Evolutionary conservation across 2,113 vertebrate species (phyloP).

Genomic region (Piaya cayana): DNA sequence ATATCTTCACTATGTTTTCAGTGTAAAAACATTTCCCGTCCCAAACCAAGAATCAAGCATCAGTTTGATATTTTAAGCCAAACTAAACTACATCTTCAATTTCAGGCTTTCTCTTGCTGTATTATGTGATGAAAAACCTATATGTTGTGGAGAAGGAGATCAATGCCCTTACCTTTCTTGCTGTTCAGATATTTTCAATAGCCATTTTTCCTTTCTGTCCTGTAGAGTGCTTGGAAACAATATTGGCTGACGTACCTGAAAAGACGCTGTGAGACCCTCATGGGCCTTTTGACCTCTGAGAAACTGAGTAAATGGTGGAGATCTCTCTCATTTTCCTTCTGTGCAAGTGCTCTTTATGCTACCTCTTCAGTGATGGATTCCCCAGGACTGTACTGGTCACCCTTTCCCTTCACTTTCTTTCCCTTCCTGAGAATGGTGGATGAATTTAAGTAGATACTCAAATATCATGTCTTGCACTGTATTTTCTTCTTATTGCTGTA

Average conservation of each 20-base stretch:
- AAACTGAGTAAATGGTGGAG: background rate
- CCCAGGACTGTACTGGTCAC: background rate
- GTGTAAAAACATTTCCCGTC: fast-evolving
- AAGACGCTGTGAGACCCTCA: background rate
- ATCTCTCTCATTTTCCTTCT: background rate
- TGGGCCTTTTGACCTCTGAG: background rate
- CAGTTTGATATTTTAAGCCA: background rate
- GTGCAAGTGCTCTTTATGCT: background rate
- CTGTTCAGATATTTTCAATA: background rate
- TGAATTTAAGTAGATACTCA: background rate
- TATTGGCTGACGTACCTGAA: background rate
- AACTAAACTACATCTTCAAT: background rate
- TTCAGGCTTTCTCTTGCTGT: background rate
- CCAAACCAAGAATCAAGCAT: background rate
- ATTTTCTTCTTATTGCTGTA: background rate
- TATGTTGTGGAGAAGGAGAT: background rate
- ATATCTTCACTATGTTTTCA: background rate
- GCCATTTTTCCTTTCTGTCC: background rate
- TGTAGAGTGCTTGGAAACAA: background rate
- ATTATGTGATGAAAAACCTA: background rate
- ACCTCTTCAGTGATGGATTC: background rate
- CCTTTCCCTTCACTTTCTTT: background rate
- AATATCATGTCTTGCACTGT: background rate
- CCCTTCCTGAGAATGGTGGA: background rate
- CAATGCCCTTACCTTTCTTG: background rate